Percentiles rank a stretch among this genome's conserved stretches.
These are phyloP conservation scores for Chitala chitala DNA, from an alignment of 2,113 vertebrate genomes.

Conservation along the genomic window DNA sequence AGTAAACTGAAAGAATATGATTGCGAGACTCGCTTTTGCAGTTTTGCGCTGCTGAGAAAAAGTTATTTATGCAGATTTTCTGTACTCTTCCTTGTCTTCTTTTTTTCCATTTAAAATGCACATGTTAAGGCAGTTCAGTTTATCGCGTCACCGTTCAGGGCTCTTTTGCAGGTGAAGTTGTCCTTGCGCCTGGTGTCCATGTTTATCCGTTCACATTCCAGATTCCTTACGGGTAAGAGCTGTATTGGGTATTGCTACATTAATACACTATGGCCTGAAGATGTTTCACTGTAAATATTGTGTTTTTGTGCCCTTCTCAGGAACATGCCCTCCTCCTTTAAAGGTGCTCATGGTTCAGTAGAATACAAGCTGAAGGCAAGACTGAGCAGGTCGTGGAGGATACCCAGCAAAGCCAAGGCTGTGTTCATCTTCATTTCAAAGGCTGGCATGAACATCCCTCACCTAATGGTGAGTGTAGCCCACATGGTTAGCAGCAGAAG, in stretches of 20 bases:
- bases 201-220: constrained; percentile 60
- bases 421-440: constrained; percentile 47
- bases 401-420: constrained; percentile 29
- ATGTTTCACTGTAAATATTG: too few relatives aligned
- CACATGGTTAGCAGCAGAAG: background rate
- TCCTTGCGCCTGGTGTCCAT: constrained; percentile 49
- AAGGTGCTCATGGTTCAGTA: constrained; percentile 46
- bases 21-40: too few relatives aligned
- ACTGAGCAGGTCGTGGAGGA: constrained; percentile 53
- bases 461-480: constrained; percentile 47
- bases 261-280: too few relatives aligned
- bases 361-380: constrained; percentile 54
- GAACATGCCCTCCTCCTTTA: constrained; percentile 55
- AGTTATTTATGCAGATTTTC: too few relatives aligned
- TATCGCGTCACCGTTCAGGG: too few relatives aligned
- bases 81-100: too few relatives aligned
- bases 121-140: too few relatives aligned
- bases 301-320: too few relatives aligned
- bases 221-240: constrained; percentile 53
- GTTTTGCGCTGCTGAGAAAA: too few relatives aligned
- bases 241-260: background rate
- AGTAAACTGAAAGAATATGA: too few relatives aligned
- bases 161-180: constrained; percentile 19
- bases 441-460: constrained; percentile 9
- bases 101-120: too few relatives aligned